Conservation (phyloP, 2,888 invertebrate genomes). For the Eumacrocentrus americanus region DNA sequence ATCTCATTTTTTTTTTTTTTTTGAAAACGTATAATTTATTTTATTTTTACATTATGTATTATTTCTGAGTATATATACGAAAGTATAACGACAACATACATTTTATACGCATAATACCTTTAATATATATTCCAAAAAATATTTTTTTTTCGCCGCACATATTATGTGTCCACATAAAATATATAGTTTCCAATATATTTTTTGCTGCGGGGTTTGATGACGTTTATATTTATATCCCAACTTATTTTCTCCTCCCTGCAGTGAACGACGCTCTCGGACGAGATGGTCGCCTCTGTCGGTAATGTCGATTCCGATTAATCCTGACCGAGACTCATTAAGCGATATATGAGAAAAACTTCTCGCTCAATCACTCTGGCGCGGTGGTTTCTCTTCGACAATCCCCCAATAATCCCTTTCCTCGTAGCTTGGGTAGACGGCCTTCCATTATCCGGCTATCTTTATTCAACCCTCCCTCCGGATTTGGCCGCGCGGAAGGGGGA, state of each 20-base stretch:
- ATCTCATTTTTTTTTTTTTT: too few relatives aligned
- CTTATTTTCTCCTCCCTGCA: too few relatives aligned
- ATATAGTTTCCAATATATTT: neutral
- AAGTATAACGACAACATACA: neutral
- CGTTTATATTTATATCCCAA: neutral
- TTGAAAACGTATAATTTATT: too few relatives aligned
- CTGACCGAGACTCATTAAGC: conserved; percentile 4
- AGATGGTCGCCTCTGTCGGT: neutral
- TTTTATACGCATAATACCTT: too few relatives aligned
- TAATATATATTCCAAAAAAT: neutral
- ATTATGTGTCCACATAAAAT: too few relatives aligned
- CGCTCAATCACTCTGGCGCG: neutral
- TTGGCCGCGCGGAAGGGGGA: conserved; percentile 29
- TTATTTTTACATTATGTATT: too few relatives aligned
- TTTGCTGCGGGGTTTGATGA: neutral
- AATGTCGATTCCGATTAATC: conserved; percentile 10
- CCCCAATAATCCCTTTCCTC: conserved; percentile 21
- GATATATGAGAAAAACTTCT: neutral
- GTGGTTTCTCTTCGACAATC: conserved; percentile 4
- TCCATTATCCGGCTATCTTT: conserved; percentile 57
- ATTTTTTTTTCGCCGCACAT: neutral
- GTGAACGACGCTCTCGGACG: too few relatives aligned
- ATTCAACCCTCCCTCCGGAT: conserved; percentile 48
- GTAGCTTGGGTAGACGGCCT: conserved; percentile 34
- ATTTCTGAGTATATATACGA: neutral